Base-by-base conservation (phyloP, 2,113 vertebrate species). In the Gallinago paraguaiae region DNA sequence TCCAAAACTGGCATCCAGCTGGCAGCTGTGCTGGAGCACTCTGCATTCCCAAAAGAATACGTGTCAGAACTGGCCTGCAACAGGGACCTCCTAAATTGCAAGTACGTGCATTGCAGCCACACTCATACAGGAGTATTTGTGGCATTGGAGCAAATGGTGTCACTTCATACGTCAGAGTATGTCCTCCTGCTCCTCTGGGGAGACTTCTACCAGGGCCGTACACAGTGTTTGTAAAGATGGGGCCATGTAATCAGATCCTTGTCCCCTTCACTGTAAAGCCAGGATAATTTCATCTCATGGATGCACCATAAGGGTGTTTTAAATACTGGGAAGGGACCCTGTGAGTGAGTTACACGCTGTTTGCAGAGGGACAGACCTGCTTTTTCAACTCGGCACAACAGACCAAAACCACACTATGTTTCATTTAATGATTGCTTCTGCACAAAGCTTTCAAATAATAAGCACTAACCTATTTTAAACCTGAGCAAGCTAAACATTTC, bases 391-490 rank as follows among this genome's bases (percentile, higher is more conserved):
- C 78, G 57, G 35, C 54, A 82, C 65, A 65, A 72, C 0, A 72
- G 61, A 60, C 45, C 41, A 76, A 87, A 95, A 27, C 74, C 77
- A 89, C 35, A 35, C 23, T 7, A 0, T 60, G 41, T 72, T 69
- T 97, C 87, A 79, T 77, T 60, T 93, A 87, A 88, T 82, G 41
- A 91, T 61, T 82, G 75, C 59, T 84, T n/a, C 70, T 69, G 57
- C 75, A 87, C 63, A 85, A 95, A 88, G 89, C 81, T 90, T 91
- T 87, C 67, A 79, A 45, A 68, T 85, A 93, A 88, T 70, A 91
- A 75, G 54, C 75, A 80, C 41, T 67, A 84, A 43, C 46, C 64
- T 95, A 76, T 69, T 95, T 89, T 87, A 85, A 92, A 94, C 75
- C 56, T 82, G 71, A 94, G 50, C 54, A 82, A 91, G 81, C 67